Evolutionary conservation across 2,113 vertebrate genomes (phyloP), one percentile per base, ranked within the genome.

Genomic region (Sitta europaea): DNA sequence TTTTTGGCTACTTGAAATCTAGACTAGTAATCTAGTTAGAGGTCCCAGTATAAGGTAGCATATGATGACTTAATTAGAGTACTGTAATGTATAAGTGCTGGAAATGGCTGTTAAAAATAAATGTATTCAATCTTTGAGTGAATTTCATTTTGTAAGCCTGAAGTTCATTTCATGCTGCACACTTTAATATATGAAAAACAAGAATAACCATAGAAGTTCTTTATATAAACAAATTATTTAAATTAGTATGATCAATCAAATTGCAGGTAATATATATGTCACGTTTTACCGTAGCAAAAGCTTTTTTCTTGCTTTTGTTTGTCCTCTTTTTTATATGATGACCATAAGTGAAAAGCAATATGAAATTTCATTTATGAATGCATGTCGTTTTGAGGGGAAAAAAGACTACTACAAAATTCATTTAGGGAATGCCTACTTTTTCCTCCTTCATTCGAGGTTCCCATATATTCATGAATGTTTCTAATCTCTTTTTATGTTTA

Each of bases 401-500:
- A 73, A 67, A 57, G 43, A 53, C 27, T 66, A 33, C 43, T 88
- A 43, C 43, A 93, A 57, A 91, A 79, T 66, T 71, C 27, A 73
- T 28, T 80, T 79, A 43, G 10, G 25, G 93, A 92, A 76, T 82
- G 45, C 22, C 25, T 80, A 28, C 45, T 83, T 92, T 95, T 72
- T 21, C 25, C 29, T 73, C 40, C 27, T 89, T 74, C 47, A 28
- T 83, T 91, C 40, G 36, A 75, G 47, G 62, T 86, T 71, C 82
- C 81, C 27, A 27, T 93, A 79, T 94, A 94, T 62, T 93, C 59
- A 40, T 86, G 94, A 82, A 66, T 96, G 93, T 97, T 97, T 96
- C 92, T 95, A 95, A 95, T 97, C 47, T 92, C 57, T 90, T 93
- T 93, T 95, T 95, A 92, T 93, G 79, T 91, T 96, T 25, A 2